A percentile compares a stretch with the other conserved stretches of the same genome.
Conservation (phyloP, 1,140 invertebrate genomes). For the Propsilocerus akamusi region DNA sequence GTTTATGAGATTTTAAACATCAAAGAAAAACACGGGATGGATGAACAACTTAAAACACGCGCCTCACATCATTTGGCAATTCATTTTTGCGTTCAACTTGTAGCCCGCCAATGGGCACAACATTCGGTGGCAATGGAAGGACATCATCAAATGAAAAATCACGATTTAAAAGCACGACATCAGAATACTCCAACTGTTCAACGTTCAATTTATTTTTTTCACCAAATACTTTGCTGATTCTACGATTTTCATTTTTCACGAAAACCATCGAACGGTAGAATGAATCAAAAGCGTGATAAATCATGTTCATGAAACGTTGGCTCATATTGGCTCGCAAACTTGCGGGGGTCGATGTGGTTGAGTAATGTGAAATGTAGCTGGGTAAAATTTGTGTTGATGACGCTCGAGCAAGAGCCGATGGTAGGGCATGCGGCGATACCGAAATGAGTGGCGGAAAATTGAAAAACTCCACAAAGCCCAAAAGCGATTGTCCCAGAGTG, state of each 20-base stretch:
- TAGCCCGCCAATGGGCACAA: not conserved
- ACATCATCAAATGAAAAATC: not conserved
- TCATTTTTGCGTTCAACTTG: not conserved
- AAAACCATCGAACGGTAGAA: not conserved
- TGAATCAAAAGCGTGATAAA: not conserved
- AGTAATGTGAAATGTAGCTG: slow-evolving; percentile 1
- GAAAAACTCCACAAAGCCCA: not conserved
- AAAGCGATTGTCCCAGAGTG: not conserved
- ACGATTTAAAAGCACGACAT: not conserved
- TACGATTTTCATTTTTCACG: slow-evolving; percentile 1
- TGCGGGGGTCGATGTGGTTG: not conserved
- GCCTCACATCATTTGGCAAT: not conserved
- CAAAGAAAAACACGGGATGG: too few species aligned
- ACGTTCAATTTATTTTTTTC: not conserved
- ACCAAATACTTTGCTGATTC: not conserved
- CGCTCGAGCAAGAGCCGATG: not conserved
- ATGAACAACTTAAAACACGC: not conserved
- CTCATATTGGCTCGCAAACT: not conserved
- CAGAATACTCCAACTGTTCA: not conserved
- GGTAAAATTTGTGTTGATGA: not conserved
- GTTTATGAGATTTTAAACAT: not conserved
- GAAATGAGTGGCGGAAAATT: not conserved
- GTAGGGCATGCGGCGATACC: not conserved
- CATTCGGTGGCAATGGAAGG: not conserved
- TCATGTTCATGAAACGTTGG: not conserved